Evolutionary conservation across 1,140 invertebrate genomes (phyloP), one percentile per base, ranked within the genome.

Genomic region (Meloidogyne hapla): DNA sequence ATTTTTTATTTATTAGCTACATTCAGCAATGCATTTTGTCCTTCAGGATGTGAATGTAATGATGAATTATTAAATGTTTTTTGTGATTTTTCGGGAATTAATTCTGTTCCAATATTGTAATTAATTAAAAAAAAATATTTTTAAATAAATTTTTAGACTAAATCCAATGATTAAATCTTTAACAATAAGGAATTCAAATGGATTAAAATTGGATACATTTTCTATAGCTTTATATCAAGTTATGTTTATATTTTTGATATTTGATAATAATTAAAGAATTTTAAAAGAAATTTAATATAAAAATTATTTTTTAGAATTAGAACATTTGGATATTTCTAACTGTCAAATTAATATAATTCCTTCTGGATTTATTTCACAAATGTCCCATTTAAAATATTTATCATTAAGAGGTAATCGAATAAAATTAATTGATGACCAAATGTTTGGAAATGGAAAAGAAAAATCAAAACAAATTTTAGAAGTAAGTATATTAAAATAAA

Each of bases 21-120:
- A 56, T 56, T 56, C n/a, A 56, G n/a, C n/a, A 56, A 56, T 21
- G 70, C 70, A 12, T 73, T 73, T 73, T 73, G 70, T 73, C 70
- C 70, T 23, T 23, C 70, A 6, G 70, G 70, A 61, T 73, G 70
- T 62, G 70, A 73, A 63, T 73, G 70, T 63, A 61, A 63, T 23
- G 70, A 73, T 38, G 56, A 73, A 2, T 21, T 63, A 62, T 62
- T 73, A 40, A 63, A 18, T 61, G 70, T 62, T 21, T n/a, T 63
- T 63, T 73, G 70, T 63, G 64, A 73, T 62, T 73, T 64, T 62
- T 13, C 56, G 10, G 70, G 26, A 26, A 18, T 73, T 38, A 73
- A 61, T 63, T 28, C 70, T 38, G 64, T 73, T 2, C 70, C 70
- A 13, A 73, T 73, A 48, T 63, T 73, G 70, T 72, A 72, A 62